A percentile compares a stretch with the other conserved stretches of the same genome.
phyloP scores from a whole-genome alignment of 2,113 vertebrate species.

The Morone chrysops region DNA sequence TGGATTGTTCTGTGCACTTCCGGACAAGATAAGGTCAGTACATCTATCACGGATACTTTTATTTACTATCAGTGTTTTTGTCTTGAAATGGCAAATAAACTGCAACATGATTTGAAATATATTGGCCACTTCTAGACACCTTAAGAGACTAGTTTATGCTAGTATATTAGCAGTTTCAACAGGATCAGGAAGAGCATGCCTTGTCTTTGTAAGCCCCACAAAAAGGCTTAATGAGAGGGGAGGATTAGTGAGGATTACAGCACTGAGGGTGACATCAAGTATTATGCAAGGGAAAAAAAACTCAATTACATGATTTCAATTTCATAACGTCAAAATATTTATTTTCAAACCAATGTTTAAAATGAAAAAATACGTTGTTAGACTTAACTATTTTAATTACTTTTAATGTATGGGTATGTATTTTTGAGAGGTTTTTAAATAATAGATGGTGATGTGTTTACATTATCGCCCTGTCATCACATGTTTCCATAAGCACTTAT shows the following conservation, averaged over 20 bases:
- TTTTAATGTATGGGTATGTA: background rate
- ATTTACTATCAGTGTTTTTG: background rate
- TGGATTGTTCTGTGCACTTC: background rate
- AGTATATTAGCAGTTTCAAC: background rate
- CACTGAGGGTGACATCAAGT: background rate
- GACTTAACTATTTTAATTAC: background rate
- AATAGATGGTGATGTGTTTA: background rate
- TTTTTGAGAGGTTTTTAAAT: background rate
- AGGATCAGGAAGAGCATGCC: background rate
- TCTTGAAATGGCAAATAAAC: background rate
- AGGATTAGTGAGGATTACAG: conserved; percentile 51
- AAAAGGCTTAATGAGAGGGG: conserved; percentile 9
- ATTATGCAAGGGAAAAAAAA: conserved; percentile 24
- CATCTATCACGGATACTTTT: background rate
- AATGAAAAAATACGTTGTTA: too few relatives aligned
- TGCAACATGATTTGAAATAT: background rate
- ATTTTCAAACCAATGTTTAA: too few relatives aligned
- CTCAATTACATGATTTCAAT: conserved; percentile 3
- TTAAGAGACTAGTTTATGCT: background rate
- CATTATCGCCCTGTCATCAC: background rate
- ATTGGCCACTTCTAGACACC: background rate
- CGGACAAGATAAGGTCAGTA: background rate
- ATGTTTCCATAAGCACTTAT: background rate
- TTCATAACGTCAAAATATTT: background rate
- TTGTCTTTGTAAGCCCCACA: background rate